A percentile compares a stretch with the other conserved stretches of the same genome.
Conservation (phyloP, 2,888 invertebrate species). For the Nomada fucata region DNA sequence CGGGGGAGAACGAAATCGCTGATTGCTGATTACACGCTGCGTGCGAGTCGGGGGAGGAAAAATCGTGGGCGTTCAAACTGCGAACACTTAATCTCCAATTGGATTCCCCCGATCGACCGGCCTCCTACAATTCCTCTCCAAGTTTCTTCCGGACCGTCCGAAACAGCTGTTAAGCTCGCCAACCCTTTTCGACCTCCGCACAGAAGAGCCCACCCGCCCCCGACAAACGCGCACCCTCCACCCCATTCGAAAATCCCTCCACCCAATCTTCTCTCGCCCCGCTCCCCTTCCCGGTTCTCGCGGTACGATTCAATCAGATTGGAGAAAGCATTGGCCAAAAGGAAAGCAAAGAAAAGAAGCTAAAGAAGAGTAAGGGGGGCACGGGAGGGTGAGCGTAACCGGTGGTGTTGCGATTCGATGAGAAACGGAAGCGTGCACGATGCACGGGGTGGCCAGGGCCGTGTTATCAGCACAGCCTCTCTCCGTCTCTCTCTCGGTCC, state of each 20-base stretch:
- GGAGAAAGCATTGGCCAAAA: neutral
- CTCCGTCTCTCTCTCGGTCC: no score
- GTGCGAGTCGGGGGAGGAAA: no score
- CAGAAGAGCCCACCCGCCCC: neutral
- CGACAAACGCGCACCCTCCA: neutral
- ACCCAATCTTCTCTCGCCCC: neutral
- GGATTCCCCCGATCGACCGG: no score
- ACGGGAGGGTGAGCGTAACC: neutral
- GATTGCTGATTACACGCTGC: no score
- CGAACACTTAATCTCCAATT: no score
- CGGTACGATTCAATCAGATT: neutral
- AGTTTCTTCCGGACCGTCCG: neutral
- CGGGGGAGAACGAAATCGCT: no score
- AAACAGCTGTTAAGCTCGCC: constrained; percentile 24
- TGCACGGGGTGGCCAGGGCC: constrained; percentile 44
- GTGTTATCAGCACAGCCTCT: constrained; percentile 21
- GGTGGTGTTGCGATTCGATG: constrained; percentile 24
- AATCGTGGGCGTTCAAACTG: neutral
- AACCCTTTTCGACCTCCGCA: neutral
- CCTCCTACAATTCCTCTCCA: neutral
- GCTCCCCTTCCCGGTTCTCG: neutral
- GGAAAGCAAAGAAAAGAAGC: neutral
- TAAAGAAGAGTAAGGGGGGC: neutral
- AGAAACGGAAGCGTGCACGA: constrained; percentile 50
- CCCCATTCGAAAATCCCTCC: neutral